Conservation (phyloP, 1,140 invertebrate genomes). For the Rhyacophila brunnea region DNA sequence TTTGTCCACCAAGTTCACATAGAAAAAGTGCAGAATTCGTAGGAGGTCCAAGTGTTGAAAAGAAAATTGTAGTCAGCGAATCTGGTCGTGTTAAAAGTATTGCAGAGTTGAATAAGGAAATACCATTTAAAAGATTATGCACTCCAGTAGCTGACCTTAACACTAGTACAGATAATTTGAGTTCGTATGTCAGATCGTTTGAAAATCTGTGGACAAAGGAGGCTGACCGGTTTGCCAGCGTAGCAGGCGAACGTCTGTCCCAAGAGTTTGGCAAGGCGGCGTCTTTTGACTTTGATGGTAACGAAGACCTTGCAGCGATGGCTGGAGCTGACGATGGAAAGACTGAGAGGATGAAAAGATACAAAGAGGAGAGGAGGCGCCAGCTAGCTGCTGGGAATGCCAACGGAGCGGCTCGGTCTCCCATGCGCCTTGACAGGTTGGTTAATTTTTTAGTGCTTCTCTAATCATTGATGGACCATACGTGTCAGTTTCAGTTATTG, state of each 20-base stretch:
- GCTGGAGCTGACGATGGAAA: conserved; percentile 45
- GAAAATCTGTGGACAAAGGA: too few relatives aligned
- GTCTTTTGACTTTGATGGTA: conserved; percentile 10
- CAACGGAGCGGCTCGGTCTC: conserved; percentile 5
- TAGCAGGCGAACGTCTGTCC: background rate
- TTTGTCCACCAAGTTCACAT: too few relatives aligned
- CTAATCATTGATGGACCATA: too few relatives aligned
- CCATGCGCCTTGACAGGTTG: conserved; percentile 12
- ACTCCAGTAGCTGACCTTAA: too few relatives aligned
- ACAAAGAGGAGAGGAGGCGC: conserved; percentile 65
- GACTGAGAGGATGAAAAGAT: conserved; percentile 61
- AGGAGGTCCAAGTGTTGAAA: too few relatives aligned
- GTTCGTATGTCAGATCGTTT: too few relatives aligned
- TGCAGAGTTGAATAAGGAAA: too few relatives aligned
- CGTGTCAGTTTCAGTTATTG: too few relatives aligned
- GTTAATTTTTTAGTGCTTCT: background rate
- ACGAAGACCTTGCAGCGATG: conserved; percentile 13
- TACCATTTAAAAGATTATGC: too few relatives aligned
- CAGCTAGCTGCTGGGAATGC: conserved; percentile 56
- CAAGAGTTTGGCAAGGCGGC: conserved; percentile 1
- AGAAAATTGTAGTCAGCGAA: background rate
- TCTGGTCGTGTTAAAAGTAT: background rate
- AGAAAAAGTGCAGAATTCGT: too few relatives aligned
- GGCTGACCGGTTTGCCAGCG: too few relatives aligned
- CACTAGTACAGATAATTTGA: too few relatives aligned